Evolutionary conservation across 2,888 invertebrate species (phyloP).

Genomic region (Dysmachus trigonus): DNA sequence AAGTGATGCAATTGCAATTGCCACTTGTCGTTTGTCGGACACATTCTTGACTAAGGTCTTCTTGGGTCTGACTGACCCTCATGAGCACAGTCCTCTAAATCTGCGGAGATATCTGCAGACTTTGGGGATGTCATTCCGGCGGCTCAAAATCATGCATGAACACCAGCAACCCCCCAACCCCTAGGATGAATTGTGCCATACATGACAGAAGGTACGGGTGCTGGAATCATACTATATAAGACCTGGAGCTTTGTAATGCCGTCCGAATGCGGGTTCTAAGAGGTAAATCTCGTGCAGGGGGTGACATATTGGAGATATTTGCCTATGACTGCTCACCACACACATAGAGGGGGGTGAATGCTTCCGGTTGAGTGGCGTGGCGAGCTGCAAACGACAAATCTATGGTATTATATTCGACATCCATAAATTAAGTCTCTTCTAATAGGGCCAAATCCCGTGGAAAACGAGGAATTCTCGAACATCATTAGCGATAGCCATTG

Average conservation of each 20-base stretch:
- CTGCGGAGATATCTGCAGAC: constrained; percentile 28
- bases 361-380: not conserved
- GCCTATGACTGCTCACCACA: constrained; percentile 25
- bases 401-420: constrained; percentile 48
- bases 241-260: constrained; percentile 33
- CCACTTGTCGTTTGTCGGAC: constrained; percentile 21
- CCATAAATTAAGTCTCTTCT: constrained; percentile 47
- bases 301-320: constrained; percentile 41
- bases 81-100: constrained; percentile 13
- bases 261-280: not conserved
- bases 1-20: constrained; percentile 10
- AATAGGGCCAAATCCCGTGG: constrained; percentile 26
- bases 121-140: constrained; percentile 21
- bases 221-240: constrained; percentile 26
- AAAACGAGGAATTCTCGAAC: constrained; percentile 36
- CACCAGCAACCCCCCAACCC: not conserved
- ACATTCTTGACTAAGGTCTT: not conserved
- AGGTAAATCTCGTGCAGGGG: constrained; percentile 34
- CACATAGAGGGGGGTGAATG: not conserved
- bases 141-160: constrained; percentile 30
- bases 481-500: not conserved
- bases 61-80: constrained; percentile 12
- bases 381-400: constrained; percentile 47
- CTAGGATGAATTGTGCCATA: constrained; percentile 12
- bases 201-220: constrained; percentile 22